A percentile compares a stretch with the other conserved stretches of the same genome.
These are phyloP conservation scores for Micromesistius poutassou DNA, from an alignment of 2,797 vertebrate species.

Conservation along the genomic window DNA sequence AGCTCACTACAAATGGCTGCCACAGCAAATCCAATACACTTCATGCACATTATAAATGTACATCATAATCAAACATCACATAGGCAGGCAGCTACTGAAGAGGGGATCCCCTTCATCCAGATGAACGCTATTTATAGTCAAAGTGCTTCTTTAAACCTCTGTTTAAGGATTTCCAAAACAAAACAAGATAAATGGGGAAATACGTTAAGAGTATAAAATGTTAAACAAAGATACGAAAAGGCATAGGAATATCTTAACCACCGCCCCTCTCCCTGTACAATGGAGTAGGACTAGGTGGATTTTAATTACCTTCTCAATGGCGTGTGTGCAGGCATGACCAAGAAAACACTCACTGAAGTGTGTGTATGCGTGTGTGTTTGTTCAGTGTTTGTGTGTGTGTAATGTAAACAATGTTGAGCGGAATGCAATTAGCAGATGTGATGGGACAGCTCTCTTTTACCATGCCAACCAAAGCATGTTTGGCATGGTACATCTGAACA, in stretches of 20 bases:
- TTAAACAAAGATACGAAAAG: slow-evolving; percentile 46
- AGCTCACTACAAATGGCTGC: slow-evolving; percentile 40
- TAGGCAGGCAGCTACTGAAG: slow-evolving; percentile 57
- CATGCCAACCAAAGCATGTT: neutral
- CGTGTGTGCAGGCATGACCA: slow-evolving; percentile 16
- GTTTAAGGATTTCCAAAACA: slow-evolving; percentile 45
- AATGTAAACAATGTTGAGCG: slow-evolving; percentile 21
- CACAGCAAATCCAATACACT: slow-evolving; percentile 57
- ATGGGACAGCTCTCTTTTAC: slow-evolving; percentile 9
- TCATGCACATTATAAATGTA: slow-evolving; percentile 63
- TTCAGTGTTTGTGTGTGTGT: slow-evolving; percentile 18
- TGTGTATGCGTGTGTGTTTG: slow-evolving; percentile 12
- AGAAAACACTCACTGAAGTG: slow-evolving; percentile 48
- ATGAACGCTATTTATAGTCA: slow-evolving; percentile 44
- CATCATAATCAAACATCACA: slow-evolving; percentile 63
- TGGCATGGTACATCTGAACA: slow-evolving; percentile 8
- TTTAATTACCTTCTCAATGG: slow-evolving; percentile 20
- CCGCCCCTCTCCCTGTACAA: slow-evolving; percentile 18
- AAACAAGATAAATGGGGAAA: slow-evolving; percentile 36
- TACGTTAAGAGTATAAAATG: slow-evolving; percentile 55
- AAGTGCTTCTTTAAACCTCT: slow-evolving; percentile 46
- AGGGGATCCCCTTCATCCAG: slow-evolving; percentile 43
- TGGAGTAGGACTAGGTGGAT: slow-evolving; percentile 27
- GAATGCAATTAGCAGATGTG: slow-evolving; percentile 17
- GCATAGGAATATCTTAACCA: slow-evolving; percentile 36